Evolutionary conservation across 1,140 invertebrate species (phyloP).

Genomic region (Hesperophylax magnus): DNA sequence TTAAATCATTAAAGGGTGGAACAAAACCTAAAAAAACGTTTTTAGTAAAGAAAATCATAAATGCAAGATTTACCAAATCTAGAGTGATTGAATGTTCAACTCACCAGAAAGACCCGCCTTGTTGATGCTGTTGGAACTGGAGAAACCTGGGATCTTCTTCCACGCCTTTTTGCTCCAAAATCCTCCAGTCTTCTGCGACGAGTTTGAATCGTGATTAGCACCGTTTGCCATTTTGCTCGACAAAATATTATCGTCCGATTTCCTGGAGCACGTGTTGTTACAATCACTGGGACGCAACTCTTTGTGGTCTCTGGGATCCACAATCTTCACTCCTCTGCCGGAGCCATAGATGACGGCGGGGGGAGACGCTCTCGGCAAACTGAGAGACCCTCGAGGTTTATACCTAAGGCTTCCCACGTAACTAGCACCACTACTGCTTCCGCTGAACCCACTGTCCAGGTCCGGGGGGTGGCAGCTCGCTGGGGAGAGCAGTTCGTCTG

Average conservation of each 20-base stretch:
- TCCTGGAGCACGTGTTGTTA: conserved; percentile 49
- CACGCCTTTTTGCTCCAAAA: conserved; percentile 82
- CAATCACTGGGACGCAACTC: conserved; percentile 51
- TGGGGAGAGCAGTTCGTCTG: conserved; percentile 80
- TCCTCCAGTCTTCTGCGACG: conserved; percentile 65
- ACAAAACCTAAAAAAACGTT: background rate
- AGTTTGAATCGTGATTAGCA: conserved; percentile 61
- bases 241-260: conserved; percentile 47
- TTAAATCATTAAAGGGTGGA: no score
- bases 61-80: no score
- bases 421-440: conserved; percentile 83
- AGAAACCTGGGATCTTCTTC: conserved; percentile 82
- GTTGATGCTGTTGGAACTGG: conserved; percentile 77
- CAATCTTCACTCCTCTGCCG: conserved; percentile 56
- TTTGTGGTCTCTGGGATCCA: conserved; percentile 52
- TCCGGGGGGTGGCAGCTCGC: conserved; percentile 77
- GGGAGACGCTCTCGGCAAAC: conserved; percentile 65
- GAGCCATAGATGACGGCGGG: conserved; percentile 70
- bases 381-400: conserved; percentile 65
- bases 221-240: conserved; percentile 64
- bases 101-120: conserved; percentile 75
- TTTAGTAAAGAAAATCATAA: background rate
- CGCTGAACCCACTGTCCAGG: conserved; percentile 85
- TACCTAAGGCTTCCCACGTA: conserved; percentile 77
- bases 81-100: conserved; percentile 54